Evolutionary conservation across 2,113 vertebrate species (phyloP), one percentile per base, ranked within the genome.

Genomic region (Protomyctophum bolini): DNA sequence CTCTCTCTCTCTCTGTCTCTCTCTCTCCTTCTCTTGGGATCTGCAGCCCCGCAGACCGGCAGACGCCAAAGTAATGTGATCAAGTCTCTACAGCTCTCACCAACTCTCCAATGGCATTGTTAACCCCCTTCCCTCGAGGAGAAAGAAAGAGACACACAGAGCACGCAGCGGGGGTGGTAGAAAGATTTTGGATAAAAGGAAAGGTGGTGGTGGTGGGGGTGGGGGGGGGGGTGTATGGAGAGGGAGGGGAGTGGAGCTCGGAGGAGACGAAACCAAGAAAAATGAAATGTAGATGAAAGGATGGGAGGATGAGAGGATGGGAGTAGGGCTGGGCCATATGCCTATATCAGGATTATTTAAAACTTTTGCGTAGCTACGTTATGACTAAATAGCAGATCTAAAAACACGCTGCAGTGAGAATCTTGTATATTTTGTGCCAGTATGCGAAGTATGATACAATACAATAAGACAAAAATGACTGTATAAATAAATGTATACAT

Each of bases 41-140:
- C 5, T 41, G 3, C 33, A 41, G 63, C 77, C 67, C 79, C 74
- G 81, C 84, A 87, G 85, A 86, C 83, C 21, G 73, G 69, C 79
- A 88, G 81, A 81, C 85, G 86, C 90, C 87, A 73, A 58, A 10
- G 69, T 87, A 90, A 92, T 89, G 83, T 84, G 82, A 91, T 91
- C 81, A 88, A 89, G 82, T 76, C 86, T 86, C 78, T 80, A 86
- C 57, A 84, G 80, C 82, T 66, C 76, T 79, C 71, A 6, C 79
- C 77, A 41, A 72, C 75, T 86, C 89, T 87, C 89, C 74, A 63
- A 81, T 79, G 84, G 88, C 68, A 83, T 88, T 87, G 80, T 88
- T 91, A 91, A 82, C 76, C 81, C 72, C 58, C 52, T 72, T 80
- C 59, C 85, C 86, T 71, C 28, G 62, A 83, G 78, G 81, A 86